A percentile compares a stretch with the other conserved stretches of the same genome.
These are phyloP conservation scores for Himalopsyche japonica DNA, from an alignment of 2,888 invertebrate genomes.

Conservation along the genomic window DNA sequence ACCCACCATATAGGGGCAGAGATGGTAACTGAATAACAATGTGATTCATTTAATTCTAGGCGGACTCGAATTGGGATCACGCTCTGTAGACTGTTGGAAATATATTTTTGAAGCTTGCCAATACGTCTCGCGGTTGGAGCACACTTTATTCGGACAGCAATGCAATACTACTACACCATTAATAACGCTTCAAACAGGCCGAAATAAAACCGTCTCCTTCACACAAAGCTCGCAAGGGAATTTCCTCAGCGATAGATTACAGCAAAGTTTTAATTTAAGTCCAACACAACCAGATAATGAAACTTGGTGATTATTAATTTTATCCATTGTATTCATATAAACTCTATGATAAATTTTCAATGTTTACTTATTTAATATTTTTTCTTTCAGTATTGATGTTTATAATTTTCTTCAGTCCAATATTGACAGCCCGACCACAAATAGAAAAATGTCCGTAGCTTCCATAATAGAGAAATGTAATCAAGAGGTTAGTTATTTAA, in stretches of 20 bases:
- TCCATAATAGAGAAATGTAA: constrained; percentile 69
- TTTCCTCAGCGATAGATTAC: constrained; percentile 49
- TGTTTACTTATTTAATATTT: not conserved
- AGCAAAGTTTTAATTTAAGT: constrained; percentile 64
- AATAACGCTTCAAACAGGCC: constrained; percentile 67
- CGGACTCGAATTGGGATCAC: constrained; percentile 89
- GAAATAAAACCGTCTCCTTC: constrained; percentile 64
- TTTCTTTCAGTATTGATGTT: constrained; percentile 72
- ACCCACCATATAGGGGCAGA: too few relatives aligned
- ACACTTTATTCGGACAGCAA: constrained; percentile 84
- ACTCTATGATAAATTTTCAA: too few relatives aligned
- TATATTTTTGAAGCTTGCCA: constrained; percentile 94
- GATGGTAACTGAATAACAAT: too few relatives aligned
- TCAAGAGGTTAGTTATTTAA: constrained; percentile 50
- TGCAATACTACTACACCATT: constrained; percentile 69
- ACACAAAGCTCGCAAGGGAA: constrained; percentile 58
- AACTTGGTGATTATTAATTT: constrained; percentile 65
- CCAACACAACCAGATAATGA: constrained; percentile 69
- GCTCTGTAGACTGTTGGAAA: constrained; percentile 93
- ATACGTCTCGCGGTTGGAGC: constrained; percentile 90
- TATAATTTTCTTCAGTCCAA: constrained; percentile 80
- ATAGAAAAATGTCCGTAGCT: constrained; percentile 67
- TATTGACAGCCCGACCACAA: constrained; percentile 64
- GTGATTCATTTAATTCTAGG: constrained; percentile 47
- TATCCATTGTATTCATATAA: constrained; percentile 6